Conservation (phyloP, 2,888 invertebrate genomes). For the Pristionchus arcanus region DNA sequence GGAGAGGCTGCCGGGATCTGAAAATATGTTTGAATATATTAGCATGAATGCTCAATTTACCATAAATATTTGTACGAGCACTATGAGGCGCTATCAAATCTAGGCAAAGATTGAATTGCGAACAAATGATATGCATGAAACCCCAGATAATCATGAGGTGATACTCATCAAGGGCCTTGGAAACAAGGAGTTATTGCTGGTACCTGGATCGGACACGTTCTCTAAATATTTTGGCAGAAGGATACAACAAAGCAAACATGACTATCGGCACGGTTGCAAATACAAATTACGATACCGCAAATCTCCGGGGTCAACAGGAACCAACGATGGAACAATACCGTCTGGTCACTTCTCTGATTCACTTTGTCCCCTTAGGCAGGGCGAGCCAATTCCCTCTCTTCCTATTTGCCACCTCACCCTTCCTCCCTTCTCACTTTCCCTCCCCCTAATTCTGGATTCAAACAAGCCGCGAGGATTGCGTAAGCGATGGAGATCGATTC, state of each 20-base stretch:
- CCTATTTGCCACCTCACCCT: conserved; percentile 34
- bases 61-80: not conserved
- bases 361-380: not conserved
- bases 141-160: not conserved
- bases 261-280: too few relatives aligned
- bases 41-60: not conserved
- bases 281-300: not conserved
- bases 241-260: too few relatives aligned
- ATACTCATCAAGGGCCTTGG: too few relatives aligned
- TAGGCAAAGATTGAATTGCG: not conserved
- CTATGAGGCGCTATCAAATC: not conserved
- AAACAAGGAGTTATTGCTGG: not conserved
- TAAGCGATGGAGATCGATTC: not conserved
- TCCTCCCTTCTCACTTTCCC: conserved; percentile 10
- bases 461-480: not conserved
- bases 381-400: not conserved
- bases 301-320: not conserved
- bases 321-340: not conserved
- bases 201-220: too few relatives aligned
- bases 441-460: not conserved
- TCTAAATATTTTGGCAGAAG: too few relatives aligned
- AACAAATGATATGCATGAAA: not conserved
- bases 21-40: not conserved
- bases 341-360: conserved; percentile 7
- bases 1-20: not conserved